Conservation (phyloP, 2,113 vertebrate genomes). For the Gila orcuttii region DNA sequence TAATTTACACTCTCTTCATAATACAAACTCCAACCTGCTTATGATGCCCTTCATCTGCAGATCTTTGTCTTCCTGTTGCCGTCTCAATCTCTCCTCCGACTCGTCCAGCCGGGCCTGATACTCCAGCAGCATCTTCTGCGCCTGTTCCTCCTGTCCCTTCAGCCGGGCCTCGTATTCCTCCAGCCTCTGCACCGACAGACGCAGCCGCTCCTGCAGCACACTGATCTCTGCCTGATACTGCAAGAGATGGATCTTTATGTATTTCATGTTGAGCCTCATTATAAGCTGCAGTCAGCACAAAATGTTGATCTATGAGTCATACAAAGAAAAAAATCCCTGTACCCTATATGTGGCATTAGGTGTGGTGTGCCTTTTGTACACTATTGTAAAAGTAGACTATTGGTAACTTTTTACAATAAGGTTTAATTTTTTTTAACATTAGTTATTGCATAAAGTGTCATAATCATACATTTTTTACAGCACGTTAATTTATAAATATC, state of each 20-base stretch:
- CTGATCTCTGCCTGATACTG: conserved; percentile 93
- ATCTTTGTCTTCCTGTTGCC: conserved; percentile 99
- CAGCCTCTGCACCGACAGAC: conserved; percentile 92
- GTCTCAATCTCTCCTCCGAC: conserved; percentile 90
- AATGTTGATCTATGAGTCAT: background rate
- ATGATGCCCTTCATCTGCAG: conserved; percentile 99
- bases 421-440: background rate
- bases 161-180: conserved; percentile 94
- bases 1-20: no score
- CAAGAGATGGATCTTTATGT: background rate
- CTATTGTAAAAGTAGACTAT: background rate
- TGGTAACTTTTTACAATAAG: background rate
- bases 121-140: conserved; percentile 94
- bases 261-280: background rate
- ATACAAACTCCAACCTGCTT: conserved; percentile 82
- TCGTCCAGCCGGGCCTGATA: conserved; percentile 97
- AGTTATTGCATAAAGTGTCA: background rate
- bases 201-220: conserved; percentile 93
- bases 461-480: background rate
- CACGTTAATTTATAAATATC: background rate
- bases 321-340: background rate
- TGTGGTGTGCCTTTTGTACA: background rate
- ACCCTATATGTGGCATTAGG: background rate
- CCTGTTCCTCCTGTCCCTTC: conserved; percentile 95
- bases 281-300: background rate